Conservation (phyloP, 2,888 invertebrate genomes). For the Pheosia tremula region DNA sequence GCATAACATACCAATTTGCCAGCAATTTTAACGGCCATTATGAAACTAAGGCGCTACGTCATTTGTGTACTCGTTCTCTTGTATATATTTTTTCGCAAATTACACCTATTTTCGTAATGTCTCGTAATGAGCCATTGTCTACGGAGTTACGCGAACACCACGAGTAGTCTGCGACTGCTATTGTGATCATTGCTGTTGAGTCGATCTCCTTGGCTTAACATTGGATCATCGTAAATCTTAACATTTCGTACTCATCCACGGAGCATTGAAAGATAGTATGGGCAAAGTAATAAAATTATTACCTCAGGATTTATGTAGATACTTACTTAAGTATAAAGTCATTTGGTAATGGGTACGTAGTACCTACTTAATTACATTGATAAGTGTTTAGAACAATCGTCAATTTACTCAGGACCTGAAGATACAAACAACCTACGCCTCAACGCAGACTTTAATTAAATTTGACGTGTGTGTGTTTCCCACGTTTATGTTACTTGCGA, state of each 20-base stretch:
- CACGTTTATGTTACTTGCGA: background rate
- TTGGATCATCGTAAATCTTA: background rate
- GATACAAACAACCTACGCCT: too few relatives aligned
- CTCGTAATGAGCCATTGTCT: slow-evolving; percentile 42
- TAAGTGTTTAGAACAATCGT: too few relatives aligned
- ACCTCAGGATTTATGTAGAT: too few relatives aligned
- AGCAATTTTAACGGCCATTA: slow-evolving; percentile 28
- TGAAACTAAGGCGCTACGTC: slow-evolving; percentile 34
- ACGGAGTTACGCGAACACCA: slow-evolving; percentile 25
- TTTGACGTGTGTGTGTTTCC: background rate
- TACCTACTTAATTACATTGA: too few relatives aligned
- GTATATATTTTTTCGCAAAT: slow-evolving; percentile 37
- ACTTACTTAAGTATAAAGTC: too few relatives aligned
- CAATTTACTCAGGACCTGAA: too few relatives aligned
- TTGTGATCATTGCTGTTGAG: slow-evolving; percentile 22
- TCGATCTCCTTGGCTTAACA: slow-evolving; percentile 2
- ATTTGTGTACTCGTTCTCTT: slow-evolving; percentile 25
- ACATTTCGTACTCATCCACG: background rate
- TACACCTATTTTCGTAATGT: slow-evolving; percentile 46
- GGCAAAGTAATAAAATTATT: too few relatives aligned
- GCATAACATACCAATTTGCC: slow-evolving; percentile 31
- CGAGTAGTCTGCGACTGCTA: slow-evolving; percentile 21
- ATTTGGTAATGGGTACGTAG: too few relatives aligned
- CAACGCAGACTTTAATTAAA: background rate
- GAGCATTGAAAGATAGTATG: too few relatives aligned